A percentile compares a stretch with the other conserved stretches of the same genome.
Evolutionary conservation across 2,113 vertebrate species (phyloP).

Genomic region (Calcarius ornatus): DNA sequence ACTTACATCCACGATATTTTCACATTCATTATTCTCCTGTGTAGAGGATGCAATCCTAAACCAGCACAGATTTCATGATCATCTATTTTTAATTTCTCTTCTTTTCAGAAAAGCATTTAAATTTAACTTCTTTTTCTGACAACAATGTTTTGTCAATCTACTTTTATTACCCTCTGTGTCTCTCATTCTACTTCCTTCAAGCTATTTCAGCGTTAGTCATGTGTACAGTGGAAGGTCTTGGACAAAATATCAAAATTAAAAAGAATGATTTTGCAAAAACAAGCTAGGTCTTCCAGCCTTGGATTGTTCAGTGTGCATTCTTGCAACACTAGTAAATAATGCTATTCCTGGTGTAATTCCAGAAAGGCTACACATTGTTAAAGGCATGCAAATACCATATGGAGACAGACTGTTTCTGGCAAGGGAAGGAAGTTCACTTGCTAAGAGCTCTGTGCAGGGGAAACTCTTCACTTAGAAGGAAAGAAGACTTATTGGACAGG

Average conservation of each 20-base stretch:
- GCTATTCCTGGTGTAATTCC: neutral
- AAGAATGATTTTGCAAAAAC: neutral
- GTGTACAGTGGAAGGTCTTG: neutral
- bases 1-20: neutral
- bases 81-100: neutral
- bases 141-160: neutral
- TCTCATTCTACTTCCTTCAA: neutral
- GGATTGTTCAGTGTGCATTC: neutral
- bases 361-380: neutral
- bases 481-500: neutral
- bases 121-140: neutral
- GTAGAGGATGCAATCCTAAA: neutral
- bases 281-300: neutral
- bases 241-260: neutral
- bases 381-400: neutral
- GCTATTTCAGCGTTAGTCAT: neutral
- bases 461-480: neutral
- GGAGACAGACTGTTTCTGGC: neutral
- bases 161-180: neutral
- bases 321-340: neutral
- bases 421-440: neutral
- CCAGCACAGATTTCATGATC: neutral
- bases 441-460: neutral
- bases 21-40: neutral
- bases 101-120: neutral